Percentiles rank a stretch among this genome's conserved stretches.
Conservation (phyloP, 2,113 vertebrate species). For the Scortum barcoo region DNA sequence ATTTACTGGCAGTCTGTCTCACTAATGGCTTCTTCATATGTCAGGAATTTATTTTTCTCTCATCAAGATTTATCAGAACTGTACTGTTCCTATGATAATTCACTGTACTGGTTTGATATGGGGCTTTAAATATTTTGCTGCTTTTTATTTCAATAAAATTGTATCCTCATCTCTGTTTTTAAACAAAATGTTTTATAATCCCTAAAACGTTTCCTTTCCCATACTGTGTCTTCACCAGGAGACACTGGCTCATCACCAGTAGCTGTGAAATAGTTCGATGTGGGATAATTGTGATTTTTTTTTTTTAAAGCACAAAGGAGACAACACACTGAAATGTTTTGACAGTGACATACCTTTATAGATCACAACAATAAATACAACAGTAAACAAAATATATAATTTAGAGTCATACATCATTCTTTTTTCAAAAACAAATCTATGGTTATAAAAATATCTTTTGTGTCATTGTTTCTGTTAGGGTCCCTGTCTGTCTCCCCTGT, state of each 20-base stretch:
- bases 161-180: background rate
- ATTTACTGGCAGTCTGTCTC: background rate
- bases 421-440: background rate
- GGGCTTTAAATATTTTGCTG: background rate
- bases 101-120: background rate
- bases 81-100: background rate
- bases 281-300: background rate
- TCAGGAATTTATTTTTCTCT: background rate
- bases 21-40: background rate
- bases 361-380: constrained; percentile 49
- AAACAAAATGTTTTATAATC: background rate
- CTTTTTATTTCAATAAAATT: background rate
- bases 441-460: background rate
- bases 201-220: background rate
- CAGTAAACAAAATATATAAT: constrained; percentile 15
- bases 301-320: background rate
- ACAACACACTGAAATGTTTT: background rate
- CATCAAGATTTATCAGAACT: background rate
- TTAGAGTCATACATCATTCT: background rate
- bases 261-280: background rate
- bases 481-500: too few species aligned
- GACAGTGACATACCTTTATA: constrained; percentile 35
- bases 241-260: too few species aligned
- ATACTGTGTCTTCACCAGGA: background rate
- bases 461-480: too few species aligned